Base-by-base conservation (phyloP, 2,888 invertebrate species). In the Euproctis similis region DNA sequence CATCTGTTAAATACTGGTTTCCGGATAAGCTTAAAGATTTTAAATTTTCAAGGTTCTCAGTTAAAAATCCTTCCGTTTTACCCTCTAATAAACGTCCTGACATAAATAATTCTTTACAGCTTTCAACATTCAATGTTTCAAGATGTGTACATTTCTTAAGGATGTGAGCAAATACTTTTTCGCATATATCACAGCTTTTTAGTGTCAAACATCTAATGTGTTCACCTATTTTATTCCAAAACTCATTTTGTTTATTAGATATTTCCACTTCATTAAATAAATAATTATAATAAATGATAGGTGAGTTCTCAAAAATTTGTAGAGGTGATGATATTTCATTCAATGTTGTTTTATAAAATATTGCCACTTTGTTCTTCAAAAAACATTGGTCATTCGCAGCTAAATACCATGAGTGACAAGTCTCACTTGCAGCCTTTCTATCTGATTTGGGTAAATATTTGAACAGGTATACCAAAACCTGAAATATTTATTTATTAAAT, bases 1-100 rank as follows among this genome's bases (percentile, higher is more conserved):
- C 89, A 82, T 93, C 93, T 2, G 92, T 90, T 18, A 93, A 72
- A 61, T 92, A 92, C 40, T 91, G 86, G 56, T 92, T 90, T 19
- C 87, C 87, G 10, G 87, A 86, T 31, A 93, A 64, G 31, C 88
- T 89, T 12, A 93, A 68, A 28, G 76, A 74, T 36, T 76, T 85
- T 7, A 92, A 69, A 37, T 86, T 84, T 32, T 80, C 71, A 10
- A 88, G 72, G 26, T 73, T 80, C 17, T 75, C 59, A 8, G 74
- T 60, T 24, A 74, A 53, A 19, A 86, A 68, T 1, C 87, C 76
- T 42, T 90, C 89, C 7, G 85, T 73, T 26, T 86, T 75, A 14
- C 87, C 86, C 49, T 89, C 89, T 20, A 92, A 59, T 20, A 92
- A 72, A 8, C 88, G 85, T 2, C 92, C 92, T 1, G 91, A 89